Evolutionary conservation across 2,113 vertebrate genomes (phyloP), one percentile per base, ranked within the genome.

Genomic region (Syrmaticus mikado): DNA sequence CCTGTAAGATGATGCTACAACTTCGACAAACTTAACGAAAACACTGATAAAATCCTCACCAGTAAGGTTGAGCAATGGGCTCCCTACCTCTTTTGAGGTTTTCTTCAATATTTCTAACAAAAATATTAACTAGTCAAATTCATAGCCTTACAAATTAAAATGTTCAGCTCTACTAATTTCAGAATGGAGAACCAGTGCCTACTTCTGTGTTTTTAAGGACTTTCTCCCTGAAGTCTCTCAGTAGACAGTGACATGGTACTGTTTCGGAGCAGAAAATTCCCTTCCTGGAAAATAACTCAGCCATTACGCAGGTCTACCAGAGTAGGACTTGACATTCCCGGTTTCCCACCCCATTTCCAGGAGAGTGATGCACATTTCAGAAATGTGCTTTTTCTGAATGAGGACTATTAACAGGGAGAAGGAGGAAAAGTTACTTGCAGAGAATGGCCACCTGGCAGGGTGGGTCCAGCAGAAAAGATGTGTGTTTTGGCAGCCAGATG

Each of bases 91-190:
- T 91, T 77, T 74, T 30, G 75, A 43, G 80, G 68, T 15, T 43
- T 80, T 61, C 76, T 90, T 84, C 48, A 67, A 62, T 22, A 60
- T 36, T 74, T 88, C 41, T 75, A 62, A 50, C 20, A 40, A n/a
- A 90, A 90, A 81, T 82, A 58, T 64, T 61, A 88, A 84, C 38
- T 38, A 75, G 64, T 6, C 52, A 92, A 67, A 96, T 62, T 25
- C 2, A 50, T 5, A 88, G 25, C 18, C 48, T 75, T 48, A 61
- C 62, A 82, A 75, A 85, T 45, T 5, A 73, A 85, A 91, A 76
- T 1, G 1, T 43, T 82, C 45, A 41, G 19, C 34, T 93, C 32
- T 46, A 62, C 7, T 28, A 67, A 55, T 30, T 80, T 79, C 19
- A 41, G 20, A 48, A 20, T 20, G 7, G 6, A 90, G 60, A 73